Conservation (phyloP, 2,113 vertebrate species). For the Mustelus asterias region DNA sequence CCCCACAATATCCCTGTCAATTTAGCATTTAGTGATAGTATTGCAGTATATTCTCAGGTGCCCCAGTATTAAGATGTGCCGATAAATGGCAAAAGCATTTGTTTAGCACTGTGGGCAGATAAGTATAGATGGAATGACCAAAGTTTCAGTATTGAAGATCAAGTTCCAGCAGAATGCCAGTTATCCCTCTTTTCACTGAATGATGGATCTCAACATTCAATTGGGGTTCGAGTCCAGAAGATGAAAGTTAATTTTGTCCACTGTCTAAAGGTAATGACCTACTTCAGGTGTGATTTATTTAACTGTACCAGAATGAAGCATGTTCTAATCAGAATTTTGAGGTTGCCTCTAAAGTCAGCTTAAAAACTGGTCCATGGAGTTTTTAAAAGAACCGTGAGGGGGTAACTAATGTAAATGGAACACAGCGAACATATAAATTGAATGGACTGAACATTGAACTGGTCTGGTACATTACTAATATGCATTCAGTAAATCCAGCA, state of each 20-base stretch:
- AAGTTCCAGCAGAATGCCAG: neutral
- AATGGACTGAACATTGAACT: neutral
- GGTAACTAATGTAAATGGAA: neutral
- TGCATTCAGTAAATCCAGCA: neutral
- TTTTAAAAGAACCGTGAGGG: neutral
- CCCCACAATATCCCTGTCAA: neutral
- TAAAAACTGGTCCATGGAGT: neutral
- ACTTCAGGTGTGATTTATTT: neutral
- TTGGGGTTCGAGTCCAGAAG: neutral
- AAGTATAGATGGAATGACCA: neutral
- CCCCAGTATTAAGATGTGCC: neutral
- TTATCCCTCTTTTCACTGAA: neutral
- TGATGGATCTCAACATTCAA: neutral
- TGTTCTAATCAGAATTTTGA: conserved; percentile 1
- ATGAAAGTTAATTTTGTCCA: neutral
- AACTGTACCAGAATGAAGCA: neutral
- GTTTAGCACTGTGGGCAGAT: neutral
- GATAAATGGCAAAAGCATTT: neutral
- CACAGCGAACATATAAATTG: neutral
- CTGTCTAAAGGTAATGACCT: neutral
- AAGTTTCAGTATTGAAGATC: neutral
- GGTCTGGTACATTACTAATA: neutral
- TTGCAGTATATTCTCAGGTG: too few relatives aligned
- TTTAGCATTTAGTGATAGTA: too few relatives aligned
- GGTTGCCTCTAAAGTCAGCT: neutral